Conservation (phyloP, 2,113 vertebrate species). For the Dromaius novaehollandiae region DNA sequence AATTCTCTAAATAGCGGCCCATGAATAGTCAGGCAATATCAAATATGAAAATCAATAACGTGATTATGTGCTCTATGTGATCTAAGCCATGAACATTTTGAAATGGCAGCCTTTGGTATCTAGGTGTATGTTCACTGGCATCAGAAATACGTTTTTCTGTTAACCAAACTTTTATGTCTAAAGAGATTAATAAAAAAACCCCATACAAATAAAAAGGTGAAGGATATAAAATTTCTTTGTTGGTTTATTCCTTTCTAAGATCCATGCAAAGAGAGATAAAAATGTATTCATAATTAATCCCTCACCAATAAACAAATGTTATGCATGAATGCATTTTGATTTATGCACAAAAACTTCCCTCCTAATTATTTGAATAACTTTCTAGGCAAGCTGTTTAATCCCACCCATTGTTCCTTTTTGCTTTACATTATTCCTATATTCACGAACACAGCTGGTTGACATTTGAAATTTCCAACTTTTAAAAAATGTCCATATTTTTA, state of each 20-base stretch:
- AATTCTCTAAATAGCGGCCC: background rate
- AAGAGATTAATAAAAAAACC: background rate
- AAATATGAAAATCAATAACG: background rate
- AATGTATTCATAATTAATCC: background rate
- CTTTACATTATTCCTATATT: background rate
- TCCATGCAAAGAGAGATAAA: background rate
- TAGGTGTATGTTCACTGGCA: background rate
- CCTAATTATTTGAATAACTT: background rate
- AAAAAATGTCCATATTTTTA: background rate
- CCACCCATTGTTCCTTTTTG: background rate
- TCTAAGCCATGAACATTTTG: background rate
- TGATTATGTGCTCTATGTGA: background rate
- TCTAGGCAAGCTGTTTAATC: background rate
- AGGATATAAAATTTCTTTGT: background rate
- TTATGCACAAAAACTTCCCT: background rate
- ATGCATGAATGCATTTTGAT: background rate
- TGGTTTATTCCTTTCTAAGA: background rate
- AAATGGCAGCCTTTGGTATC: background rate
- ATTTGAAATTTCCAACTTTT: background rate
- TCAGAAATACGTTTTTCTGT: background rate
- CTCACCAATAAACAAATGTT: background rate
- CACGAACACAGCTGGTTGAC: background rate
- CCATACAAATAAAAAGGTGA: background rate
- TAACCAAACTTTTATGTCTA: background rate
- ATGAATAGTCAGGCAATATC: background rate